Base-by-base conservation (phyloP, 2,888 invertebrate species). In the Dasypolia templi region DNA sequence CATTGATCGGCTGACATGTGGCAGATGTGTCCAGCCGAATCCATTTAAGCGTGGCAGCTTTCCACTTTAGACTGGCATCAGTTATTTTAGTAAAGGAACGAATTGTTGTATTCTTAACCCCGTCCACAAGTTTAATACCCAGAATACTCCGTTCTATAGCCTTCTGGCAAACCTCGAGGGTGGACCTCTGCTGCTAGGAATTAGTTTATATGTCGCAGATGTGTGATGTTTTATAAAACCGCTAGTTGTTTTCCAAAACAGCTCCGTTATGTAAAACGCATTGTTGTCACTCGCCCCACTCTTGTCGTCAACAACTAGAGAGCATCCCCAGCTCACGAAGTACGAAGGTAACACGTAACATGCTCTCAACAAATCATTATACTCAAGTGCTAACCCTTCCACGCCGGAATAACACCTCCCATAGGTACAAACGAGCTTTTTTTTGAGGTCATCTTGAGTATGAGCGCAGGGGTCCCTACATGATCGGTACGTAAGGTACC, bases 381-480 rank as follows among this genome's bases (percentile, higher is more conserved):
- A 39, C 7, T 68, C 55, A 17, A 67, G 64, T 61, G 51, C 35
- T 29, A 29, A 55, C 72, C 63, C 62, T 62, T 68, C 72, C 63
- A 78, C 68, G 62, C 49, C 29, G 26, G 51, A 51, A 75, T 58
- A 71, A 67, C 70, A 71, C 66, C 53, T 71, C 67, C 56, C 53
- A n/a, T 14, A 39, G 3, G 3, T 35, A 58, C 32, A 19, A 67
- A 42, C 56, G 56, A 68, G 49, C 1, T n/a, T 11, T 39, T n/a
- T 65, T 64, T 82, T n/a, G 59, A 53, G 83, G 80, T 66, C 75
- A 56, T 35, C 49, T 79, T 58, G 71, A 70, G 66, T 64, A 49
- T 26, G 53, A 65, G 61, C 53, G 22, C 26, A 42, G 39, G 14
- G 3, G 29, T 55, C 26, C 4, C 14, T 32, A n/a, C 64, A 17